Conservation (phyloP, 2,888 invertebrate genomes). For the Drosophila paramelanica region DNA sequence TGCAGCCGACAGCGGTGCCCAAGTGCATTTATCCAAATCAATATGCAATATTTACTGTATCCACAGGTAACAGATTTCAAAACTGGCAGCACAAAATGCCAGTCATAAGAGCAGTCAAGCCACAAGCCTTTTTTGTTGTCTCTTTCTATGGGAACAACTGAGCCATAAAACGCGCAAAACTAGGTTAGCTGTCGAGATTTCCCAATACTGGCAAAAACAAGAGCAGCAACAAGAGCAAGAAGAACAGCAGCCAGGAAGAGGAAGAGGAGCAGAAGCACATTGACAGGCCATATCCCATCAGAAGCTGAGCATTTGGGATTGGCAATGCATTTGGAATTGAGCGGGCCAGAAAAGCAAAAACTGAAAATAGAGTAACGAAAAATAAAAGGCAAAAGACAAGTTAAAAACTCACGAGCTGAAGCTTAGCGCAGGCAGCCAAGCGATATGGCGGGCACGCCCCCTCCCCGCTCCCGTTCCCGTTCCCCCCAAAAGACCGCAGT, state of each 20-base stretch:
- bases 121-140: conserved; percentile 9
- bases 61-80: conserved; percentile 46
- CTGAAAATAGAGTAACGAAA: conserved; percentile 14
- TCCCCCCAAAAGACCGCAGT: conserved; percentile 1
- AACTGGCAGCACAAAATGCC: conserved; percentile 41
- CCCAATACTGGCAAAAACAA: conserved; percentile 27
- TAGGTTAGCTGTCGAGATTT: conserved; percentile 74
- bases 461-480: conserved; percentile 31
- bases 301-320: conserved; percentile 44
- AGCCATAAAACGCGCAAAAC: conserved; percentile 67
- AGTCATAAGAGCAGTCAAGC: conserved; percentile 56
- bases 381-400: conserved; percentile 26
- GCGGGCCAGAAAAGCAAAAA: conserved; percentile 21
- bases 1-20: conserved; percentile 15
- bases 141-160: conserved; percentile 26
- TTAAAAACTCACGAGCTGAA: conserved; percentile 42
- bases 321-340: conserved; percentile 72
- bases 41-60: conserved; percentile 56
- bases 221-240: conserved; percentile 4
- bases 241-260: neutral
- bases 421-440: conserved; percentile 51
- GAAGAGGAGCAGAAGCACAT: conserved; percentile 19
- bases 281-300: conserved; percentile 47
- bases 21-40: conserved; percentile 43
- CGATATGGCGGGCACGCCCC: conserved; percentile 47